Conservation (phyloP, 2,797 vertebrate genomes). For the Halcyon smyrnensis region DNA sequence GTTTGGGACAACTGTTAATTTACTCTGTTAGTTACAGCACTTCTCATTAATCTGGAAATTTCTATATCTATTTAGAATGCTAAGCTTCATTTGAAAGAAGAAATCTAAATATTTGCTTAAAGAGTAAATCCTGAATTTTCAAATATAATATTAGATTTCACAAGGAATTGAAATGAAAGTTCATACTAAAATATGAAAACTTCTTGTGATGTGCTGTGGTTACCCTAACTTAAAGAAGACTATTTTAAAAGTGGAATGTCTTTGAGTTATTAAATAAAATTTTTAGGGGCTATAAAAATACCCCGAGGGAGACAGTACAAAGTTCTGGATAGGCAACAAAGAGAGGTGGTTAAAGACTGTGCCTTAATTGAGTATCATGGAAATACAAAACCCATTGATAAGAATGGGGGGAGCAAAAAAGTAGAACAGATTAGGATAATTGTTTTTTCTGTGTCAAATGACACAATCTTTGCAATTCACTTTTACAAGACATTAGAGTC, state of each 20-base stretch:
- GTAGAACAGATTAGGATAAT: not conserved
- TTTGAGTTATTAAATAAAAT: not conserved
- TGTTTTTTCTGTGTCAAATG: not conserved
- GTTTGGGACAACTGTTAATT: not conserved
- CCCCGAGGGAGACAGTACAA: not conserved
- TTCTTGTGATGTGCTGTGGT: not conserved
- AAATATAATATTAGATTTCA: not conserved
- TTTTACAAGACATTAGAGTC: not conserved
- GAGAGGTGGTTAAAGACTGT: not conserved
- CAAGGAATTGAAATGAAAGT: not conserved
- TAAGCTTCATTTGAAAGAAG: not conserved
- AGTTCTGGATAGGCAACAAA: not conserved
- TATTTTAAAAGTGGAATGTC: not conserved
- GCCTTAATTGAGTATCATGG: not conserved
- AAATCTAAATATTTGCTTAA: not conserved
- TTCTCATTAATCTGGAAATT: not conserved
- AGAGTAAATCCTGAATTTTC: not conserved
- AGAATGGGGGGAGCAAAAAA: not conserved
- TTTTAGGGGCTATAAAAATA: not conserved
- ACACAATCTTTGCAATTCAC: not conserved
- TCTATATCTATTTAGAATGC: not conserved
- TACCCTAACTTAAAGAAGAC: not conserved
- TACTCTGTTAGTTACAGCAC: not conserved
- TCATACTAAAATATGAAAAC: not conserved
- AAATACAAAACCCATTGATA: not conserved